Conservation (phyloP, 2,113 vertebrate genomes). For the Mungos mungo region DNA sequence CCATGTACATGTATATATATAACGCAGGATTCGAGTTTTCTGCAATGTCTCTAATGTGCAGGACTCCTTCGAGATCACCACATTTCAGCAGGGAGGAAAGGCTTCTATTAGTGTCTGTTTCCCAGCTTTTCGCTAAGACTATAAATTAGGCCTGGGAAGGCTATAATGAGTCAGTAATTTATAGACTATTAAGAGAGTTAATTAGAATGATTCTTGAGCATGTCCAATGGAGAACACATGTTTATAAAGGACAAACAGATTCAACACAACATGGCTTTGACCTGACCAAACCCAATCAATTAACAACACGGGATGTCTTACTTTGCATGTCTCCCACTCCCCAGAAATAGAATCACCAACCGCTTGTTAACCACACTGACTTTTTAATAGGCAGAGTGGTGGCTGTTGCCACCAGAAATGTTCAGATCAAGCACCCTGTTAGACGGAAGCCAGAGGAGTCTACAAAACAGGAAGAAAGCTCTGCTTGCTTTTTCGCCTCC, state of each 20-base stretch:
- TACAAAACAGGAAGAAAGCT: constrained; percentile 82
- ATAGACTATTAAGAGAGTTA: constrained; percentile 74
- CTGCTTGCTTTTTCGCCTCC: constrained; percentile 77
- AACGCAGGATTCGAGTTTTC: constrained; percentile 43
- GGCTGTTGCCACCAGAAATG: constrained; percentile 79
- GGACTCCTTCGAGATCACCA: constrained; percentile 54
- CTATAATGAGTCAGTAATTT: constrained; percentile 77
- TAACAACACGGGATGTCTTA: constrained; percentile 79
- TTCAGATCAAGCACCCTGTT: constrained; percentile 78
- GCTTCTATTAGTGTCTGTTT: constrained; percentile 63
- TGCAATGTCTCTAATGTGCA: not conserved
- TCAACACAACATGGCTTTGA: constrained; percentile 71
- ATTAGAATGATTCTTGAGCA: constrained; percentile 72
- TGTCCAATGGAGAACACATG: constrained; percentile 68
- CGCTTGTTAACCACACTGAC: constrained; percentile 87
- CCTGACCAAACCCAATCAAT: constrained; percentile 75
- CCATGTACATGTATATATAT: not conserved
- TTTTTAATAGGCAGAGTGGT: constrained; percentile 82
- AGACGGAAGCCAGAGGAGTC: constrained; percentile 78
- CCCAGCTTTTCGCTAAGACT: constrained; percentile 61
- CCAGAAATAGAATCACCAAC: constrained; percentile 83
- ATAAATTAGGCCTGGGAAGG: constrained; percentile 73
- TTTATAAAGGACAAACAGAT: constrained; percentile 76
- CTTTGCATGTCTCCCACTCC: constrained; percentile 79
- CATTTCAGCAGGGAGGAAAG: not conserved